A percentile compares a stretch with the other conserved stretches of the same genome.
Conservation (phyloP, 2,113 vertebrate genomes). For the Sphaerodactylus townsendi region DNA sequence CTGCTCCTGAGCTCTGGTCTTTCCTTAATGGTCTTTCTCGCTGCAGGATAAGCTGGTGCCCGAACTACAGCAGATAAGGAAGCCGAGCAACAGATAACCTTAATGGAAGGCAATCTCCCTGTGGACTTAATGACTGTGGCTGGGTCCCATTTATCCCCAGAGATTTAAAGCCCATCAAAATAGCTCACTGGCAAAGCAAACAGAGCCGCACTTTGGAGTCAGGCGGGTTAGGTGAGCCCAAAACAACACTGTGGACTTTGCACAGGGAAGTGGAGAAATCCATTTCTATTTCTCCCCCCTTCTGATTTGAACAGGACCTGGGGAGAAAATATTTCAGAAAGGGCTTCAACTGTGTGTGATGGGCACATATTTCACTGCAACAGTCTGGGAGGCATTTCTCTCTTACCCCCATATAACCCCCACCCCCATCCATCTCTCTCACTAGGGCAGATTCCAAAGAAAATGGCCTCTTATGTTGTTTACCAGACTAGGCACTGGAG, state of each 20-base stretch:
- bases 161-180: conserved; percentile 44
- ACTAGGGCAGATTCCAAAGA: too few relatives aligned
- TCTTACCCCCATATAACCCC: too few relatives aligned
- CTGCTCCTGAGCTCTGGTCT: conserved; percentile 4
- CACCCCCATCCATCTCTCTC: too few relatives aligned
- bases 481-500: too few relatives aligned
- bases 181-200: conserved; percentile 57
- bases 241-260: conserved; percentile 31
- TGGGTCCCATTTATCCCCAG: conserved; percentile 18
- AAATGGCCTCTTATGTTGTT: too few relatives aligned
- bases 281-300: neutral
- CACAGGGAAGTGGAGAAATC: neutral
- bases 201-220: conserved; percentile 29
- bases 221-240: neutral
- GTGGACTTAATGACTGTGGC: conserved; percentile 46
- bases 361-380: neutral
- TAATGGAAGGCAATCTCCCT: conserved; percentile 53
- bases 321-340: neutral
- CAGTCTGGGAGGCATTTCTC: too few relatives aligned
- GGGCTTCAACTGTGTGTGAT: accelerated
- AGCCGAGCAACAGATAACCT: conserved; percentile 46
- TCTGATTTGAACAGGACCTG: accelerated
- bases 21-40: conserved; percentile 7
- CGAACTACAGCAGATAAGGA: conserved; percentile 53
- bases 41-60: conserved; percentile 17